Percentiles rank a stretch among this genome's conserved stretches.
These are phyloP conservation scores for Nestor notabilis DNA, from an alignment of 2,113 vertebrate species.

Conservation along the genomic window DNA sequence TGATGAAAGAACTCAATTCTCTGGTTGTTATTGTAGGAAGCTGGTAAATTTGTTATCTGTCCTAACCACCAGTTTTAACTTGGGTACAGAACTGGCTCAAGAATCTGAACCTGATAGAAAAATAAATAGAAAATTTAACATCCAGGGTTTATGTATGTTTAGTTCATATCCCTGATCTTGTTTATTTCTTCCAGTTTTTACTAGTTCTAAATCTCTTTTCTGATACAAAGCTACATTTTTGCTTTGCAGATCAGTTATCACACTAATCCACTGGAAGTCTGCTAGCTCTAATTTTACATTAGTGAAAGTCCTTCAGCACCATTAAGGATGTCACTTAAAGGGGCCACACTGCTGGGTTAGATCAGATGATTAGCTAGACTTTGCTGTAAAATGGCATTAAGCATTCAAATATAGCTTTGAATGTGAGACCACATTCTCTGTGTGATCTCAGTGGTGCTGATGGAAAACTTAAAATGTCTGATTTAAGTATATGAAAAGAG, in stretches of 20 bases:
- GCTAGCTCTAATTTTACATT: background rate
- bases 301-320: background rate
- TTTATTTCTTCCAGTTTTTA: background rate
- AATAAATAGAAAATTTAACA: background rate
- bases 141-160: background rate
- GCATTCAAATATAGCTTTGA: background rate
- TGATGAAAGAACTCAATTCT: slow-evolving; percentile 69
- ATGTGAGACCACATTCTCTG: background rate
- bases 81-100: background rate
- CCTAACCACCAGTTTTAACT: background rate
- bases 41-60: slow-evolving; percentile 69
- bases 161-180: background rate
- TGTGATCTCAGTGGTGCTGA: background rate
- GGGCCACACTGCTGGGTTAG: background rate
- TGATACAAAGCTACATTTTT: background rate
- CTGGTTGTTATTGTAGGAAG: slow-evolving; percentile 74
- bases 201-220: background rate
- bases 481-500: background rate
- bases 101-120: background rate
- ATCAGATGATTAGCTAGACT: background rate
- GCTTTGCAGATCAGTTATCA: background rate
- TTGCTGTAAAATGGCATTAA: background rate
- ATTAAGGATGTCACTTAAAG: background rate
- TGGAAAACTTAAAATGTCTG: background rate
- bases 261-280: background rate